Percentiles rank a stretch among this genome's conserved stretches.
Evolutionary conservation across 2,888 invertebrate species (phyloP).

Genomic region (Calliphora vomitoria): DNA sequence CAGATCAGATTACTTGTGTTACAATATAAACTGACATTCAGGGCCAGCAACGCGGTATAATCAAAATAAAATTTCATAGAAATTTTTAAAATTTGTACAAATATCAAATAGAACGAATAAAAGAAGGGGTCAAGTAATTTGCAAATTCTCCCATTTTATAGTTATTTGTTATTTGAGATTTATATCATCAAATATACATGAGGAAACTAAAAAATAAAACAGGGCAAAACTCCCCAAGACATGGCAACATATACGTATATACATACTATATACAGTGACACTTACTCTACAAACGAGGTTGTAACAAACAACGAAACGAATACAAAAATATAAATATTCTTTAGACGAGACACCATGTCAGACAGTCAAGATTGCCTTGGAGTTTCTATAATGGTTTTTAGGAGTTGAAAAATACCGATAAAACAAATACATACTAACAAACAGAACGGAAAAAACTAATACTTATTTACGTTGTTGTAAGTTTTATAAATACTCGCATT

Average conservation of each 20-base stretch:
- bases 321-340: conserved; percentile 47
- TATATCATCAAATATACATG: conserved; percentile 37
- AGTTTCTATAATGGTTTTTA: conserved; percentile 54
- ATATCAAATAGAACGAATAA: no score
- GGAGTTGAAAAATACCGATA: conserved; percentile 42
- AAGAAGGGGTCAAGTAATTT: not conserved
- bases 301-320: conserved; percentile 27
- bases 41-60: no score
- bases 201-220: conserved; percentile 32
- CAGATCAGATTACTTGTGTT: no score
- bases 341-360: conserved; percentile 70
- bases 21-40: no score
- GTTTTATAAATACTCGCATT: not conserved
- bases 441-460: not conserved
- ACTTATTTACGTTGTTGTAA: conserved; percentile 13
- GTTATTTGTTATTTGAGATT: conserved; percentile 29
- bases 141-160: conserved; percentile 11
- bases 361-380: conserved; percentile 60
- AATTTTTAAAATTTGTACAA: no score
- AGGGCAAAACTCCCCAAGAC: conserved; percentile 33
- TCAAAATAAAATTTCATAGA: no score
- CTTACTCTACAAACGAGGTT: not conserved
- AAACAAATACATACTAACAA: conserved; percentile 16
- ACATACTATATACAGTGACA: not conserved
- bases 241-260: not conserved